These are phyloP conservation scores for Toxotes lorentzi DNA, from an alignment of 2,797 vertebrate genomes.

Conservation along the genomic window DNA sequence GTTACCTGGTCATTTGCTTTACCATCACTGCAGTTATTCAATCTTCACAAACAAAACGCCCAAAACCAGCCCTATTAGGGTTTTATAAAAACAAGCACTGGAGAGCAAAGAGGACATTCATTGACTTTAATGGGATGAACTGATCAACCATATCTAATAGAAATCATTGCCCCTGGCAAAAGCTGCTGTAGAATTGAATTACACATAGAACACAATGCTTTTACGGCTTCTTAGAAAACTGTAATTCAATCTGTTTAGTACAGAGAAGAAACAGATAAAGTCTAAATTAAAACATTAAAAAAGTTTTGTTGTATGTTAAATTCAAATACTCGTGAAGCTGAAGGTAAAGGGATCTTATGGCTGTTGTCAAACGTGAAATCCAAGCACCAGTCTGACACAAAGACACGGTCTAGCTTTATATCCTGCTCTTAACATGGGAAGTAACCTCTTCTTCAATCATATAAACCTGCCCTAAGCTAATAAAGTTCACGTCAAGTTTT, in stretches of 20 bases:
- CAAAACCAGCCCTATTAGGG: slow-evolving; percentile 86
- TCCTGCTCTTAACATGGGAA: neutral
- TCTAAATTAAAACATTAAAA: slow-evolving; percentile 80
- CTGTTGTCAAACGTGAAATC: slow-evolving; percentile 3
- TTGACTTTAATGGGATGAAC: slow-evolving; percentile 91
- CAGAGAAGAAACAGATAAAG: slow-evolving; percentile 87
- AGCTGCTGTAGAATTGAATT: slow-evolving; percentile 87
- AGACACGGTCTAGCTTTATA: neutral
- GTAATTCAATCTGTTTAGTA: slow-evolving; percentile 87
- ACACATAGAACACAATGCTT: slow-evolving; percentile 89
- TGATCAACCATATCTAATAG: slow-evolving; percentile 91
- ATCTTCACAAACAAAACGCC: slow-evolving; percentile 83
- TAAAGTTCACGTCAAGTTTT: neutral
- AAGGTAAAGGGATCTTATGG: slow-evolving; percentile 20
- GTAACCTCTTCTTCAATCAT: neutral
- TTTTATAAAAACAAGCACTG: slow-evolving; percentile 87
- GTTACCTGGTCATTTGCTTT: slow-evolving; percentile 77
- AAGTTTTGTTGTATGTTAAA: slow-evolving; percentile 68
- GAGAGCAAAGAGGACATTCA: slow-evolving; percentile 88
- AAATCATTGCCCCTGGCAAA: slow-evolving; percentile 88
- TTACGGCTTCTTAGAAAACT: slow-evolving; percentile 90
- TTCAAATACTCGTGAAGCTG: slow-evolving; percentile 34
- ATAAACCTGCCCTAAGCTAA: neutral
- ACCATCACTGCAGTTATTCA: slow-evolving; percentile 83
- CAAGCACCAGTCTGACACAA: neutral